phyloP scores from a whole-genome alignment of 2,888 invertebrate species.

The Argynnis bischoffii region DNA sequence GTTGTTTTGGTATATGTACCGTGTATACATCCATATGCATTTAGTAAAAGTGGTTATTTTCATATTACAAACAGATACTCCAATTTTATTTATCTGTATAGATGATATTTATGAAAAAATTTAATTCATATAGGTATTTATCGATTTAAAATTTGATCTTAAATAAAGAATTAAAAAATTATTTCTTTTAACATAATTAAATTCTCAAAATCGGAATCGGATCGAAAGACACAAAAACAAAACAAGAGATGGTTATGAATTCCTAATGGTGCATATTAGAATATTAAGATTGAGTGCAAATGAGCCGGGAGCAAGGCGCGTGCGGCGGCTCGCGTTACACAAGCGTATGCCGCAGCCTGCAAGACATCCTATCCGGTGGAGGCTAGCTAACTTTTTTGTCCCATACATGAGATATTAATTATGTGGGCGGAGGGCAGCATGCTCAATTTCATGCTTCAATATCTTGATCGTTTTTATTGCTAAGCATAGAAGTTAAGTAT shows the following conservation, averaged over 20 bases:
- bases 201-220: conserved; percentile 23
- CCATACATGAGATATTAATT: conserved; percentile 74
- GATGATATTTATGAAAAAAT: no score
- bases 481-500: not conserved
- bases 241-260: conserved; percentile 64
- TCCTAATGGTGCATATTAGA: conserved; percentile 72
- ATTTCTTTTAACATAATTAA: not conserved
- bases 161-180: no score
- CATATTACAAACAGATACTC: no score
- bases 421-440: conserved; percentile 69
- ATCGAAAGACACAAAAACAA: conserved; percentile 41
- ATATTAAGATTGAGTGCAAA: conserved; percentile 71
- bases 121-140: no score
- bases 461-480: not conserved
- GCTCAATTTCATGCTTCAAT: conserved; percentile 57
- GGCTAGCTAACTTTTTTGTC: conserved; percentile 55
- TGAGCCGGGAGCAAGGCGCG: conserved; percentile 54
- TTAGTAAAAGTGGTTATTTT: no score
- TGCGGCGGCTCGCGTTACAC: conserved; percentile 67
- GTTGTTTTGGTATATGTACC: no score
- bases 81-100: no score
- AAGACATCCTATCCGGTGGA: conserved; percentile 45
- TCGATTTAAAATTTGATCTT: no score
- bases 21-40: no score
- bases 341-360: conserved; percentile 54